Evolutionary conservation across 1,140 invertebrate species (phyloP), one percentile per base, ranked within the genome.

Genomic region (Cotesia typhae): DNA sequence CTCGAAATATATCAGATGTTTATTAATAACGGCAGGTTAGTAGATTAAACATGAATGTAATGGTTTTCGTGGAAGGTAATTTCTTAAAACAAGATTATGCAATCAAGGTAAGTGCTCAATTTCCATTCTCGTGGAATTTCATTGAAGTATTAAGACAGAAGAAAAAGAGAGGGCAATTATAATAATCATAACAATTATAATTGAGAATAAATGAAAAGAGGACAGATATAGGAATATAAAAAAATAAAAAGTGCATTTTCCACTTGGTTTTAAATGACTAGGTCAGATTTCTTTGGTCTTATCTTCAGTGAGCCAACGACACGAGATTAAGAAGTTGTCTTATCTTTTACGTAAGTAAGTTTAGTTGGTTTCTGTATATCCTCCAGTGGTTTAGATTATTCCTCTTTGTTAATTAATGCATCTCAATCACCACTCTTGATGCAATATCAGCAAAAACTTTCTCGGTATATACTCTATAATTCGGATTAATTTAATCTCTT

Each of bases 51-150:
- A 28, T 28, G 28, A 28, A 28, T 47, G 41, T 7, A 47, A 47
- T 7, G 41, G 6, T 10, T 47, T 10, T 47, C 10, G 5, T 5
- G 53, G 10, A 55, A 55, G 17, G n/a, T 55, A 55, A 55, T 55
- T 14, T n/a, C 53, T 10, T 41, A 14, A 64, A 28, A 28, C 3
- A 64, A 47, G 61, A 64, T 64, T 38, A 12, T 64, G 35, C 35
- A 61, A 64, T 64, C 61, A 64, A 47, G 4, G 61, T 64, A 64
- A 64, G 61, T 64, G 37, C 61, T 64, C 38, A 41, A 64, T 64
- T 64, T 64, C 35, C 61, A 64, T 64, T 64, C 64, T 51, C 38
- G 14, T 51, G 17, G n/a, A 55, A 17, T 55, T 17, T 5, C 12
- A 55, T n/a, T 55, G 53, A 9, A 17, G 53, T 14, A 20, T 4